Evolutionary conservation across 2,888 invertebrate species (phyloP).

Genomic region (Cyrtodaria siliqua): DNA sequence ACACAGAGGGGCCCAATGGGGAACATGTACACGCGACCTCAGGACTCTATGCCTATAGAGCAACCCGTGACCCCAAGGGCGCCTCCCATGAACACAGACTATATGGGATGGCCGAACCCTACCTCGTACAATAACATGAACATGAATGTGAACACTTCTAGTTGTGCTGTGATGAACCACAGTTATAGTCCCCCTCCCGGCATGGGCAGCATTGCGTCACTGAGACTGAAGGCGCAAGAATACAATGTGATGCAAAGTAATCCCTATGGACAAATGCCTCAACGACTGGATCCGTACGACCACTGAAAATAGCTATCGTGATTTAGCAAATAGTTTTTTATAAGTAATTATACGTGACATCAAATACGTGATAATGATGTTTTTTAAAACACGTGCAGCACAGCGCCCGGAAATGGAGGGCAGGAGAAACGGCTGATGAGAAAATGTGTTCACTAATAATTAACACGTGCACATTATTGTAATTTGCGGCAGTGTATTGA

Average conservation of each 20-base stretch:
- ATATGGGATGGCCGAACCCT: conserved; percentile 81
- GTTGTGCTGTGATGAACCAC: conserved; percentile 81
- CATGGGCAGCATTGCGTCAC: conserved; percentile 86
- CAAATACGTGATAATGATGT: too few relatives aligned
- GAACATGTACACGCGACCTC: conserved; percentile 77
- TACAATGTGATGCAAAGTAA: conserved; percentile 84
- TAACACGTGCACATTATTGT: too few relatives aligned
- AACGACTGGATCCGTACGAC: conserved; percentile 70
- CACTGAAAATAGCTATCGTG: conserved; percentile 40
- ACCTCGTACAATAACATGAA: conserved; percentile 71
- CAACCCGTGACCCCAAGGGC: conserved; percentile 84
- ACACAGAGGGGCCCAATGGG: conserved; percentile 85
- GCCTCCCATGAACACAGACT: conserved; percentile 79
- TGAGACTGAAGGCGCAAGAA: conserved; percentile 89
- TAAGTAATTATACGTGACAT: too few relatives aligned
- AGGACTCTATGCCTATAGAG: conserved; percentile 82
- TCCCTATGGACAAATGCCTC: conserved; percentile 78
- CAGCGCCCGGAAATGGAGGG: too few relatives aligned
- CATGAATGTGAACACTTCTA: conserved; percentile 74
- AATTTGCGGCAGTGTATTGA: too few relatives aligned
- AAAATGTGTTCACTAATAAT: too few relatives aligned
- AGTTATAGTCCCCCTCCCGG: conserved; percentile 78
- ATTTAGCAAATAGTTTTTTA: too few relatives aligned
- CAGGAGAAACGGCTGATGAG: too few relatives aligned
- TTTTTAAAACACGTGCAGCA: too few relatives aligned